Evolutionary conservation across 2,113 vertebrate species (phyloP).

Genomic region (Chloebia gouldiae): DNA sequence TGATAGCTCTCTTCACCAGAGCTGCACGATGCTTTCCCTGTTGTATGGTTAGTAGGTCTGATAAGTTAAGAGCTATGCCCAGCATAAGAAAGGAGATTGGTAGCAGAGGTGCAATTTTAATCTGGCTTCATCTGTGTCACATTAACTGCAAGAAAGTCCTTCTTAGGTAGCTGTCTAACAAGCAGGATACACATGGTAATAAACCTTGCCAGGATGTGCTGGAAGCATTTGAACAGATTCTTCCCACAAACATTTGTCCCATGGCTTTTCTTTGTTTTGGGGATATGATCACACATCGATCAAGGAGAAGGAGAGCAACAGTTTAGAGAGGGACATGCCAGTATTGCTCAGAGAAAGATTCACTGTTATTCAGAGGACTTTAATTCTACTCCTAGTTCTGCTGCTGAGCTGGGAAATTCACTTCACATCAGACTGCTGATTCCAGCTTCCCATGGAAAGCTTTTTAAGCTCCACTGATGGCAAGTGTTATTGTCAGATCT

Average conservation of each 20-base stretch:
- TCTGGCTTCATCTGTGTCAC: neutral
- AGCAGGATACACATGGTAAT: neutral
- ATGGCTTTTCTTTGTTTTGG: conserved; percentile 1
- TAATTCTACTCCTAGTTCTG: neutral
- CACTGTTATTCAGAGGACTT: neutral
- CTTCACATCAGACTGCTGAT: neutral
- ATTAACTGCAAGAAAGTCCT: neutral
- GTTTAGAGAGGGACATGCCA: neutral
- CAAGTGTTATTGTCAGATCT: neutral
- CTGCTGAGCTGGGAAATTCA: neutral
- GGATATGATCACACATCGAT: neutral
- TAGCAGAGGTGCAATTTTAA: neutral
- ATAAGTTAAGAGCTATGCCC: neutral
- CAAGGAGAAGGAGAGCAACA: neutral
- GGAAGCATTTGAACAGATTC: neutral
- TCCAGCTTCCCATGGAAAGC: neutral
- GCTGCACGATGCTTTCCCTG: neutral
- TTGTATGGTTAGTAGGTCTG: neutral
- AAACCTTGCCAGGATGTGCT: neutral
- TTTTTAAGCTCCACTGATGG: neutral
- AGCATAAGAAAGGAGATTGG: neutral
- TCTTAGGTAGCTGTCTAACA: neutral
- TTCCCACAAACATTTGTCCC: neutral
- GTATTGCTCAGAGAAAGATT: neutral
- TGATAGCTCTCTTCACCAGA: neutral